Conservation (phyloP, 2,797 vertebrate genomes). For the Staurois parvus region DNA sequence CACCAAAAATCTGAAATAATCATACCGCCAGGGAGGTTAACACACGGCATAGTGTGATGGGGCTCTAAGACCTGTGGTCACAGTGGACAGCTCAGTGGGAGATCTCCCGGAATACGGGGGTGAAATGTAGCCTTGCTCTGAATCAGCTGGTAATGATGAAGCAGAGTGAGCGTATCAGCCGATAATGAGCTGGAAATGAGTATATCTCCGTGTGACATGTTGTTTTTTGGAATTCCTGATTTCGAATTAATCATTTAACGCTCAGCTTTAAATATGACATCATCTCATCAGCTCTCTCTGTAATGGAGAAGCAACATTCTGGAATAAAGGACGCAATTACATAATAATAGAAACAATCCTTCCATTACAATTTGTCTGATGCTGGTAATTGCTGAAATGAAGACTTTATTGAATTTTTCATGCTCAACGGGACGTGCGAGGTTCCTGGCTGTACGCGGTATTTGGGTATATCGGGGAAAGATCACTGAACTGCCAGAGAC, state of each 20-base stretch:
- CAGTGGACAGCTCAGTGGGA: no score
- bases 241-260: not conserved
- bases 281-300: not conserved
- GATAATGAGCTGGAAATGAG: not conserved
- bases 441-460: no score
- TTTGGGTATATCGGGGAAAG: not conserved
- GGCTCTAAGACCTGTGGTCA: not conserved
- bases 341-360: not conserved
- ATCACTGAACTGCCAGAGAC: no score
- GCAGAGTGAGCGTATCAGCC: not conserved
- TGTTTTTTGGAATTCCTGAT: not conserved
- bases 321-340: not conserved
- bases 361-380: not conserved
- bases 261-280: not conserved
- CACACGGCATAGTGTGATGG: no score
- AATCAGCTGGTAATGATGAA: no score
- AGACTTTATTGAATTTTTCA: not conserved
- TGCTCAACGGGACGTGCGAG: not conserved
- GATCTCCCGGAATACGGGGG: not conserved
- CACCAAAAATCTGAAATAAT: no score
- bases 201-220: not conserved
- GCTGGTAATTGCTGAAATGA: not conserved
- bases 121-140: not conserved
- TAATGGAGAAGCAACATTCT: slow-evolving; percentile 10
- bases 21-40: no score